Base-by-base conservation (phyloP, 2,888 invertebrate genomes). In the Spisula subtruncata region DNA sequence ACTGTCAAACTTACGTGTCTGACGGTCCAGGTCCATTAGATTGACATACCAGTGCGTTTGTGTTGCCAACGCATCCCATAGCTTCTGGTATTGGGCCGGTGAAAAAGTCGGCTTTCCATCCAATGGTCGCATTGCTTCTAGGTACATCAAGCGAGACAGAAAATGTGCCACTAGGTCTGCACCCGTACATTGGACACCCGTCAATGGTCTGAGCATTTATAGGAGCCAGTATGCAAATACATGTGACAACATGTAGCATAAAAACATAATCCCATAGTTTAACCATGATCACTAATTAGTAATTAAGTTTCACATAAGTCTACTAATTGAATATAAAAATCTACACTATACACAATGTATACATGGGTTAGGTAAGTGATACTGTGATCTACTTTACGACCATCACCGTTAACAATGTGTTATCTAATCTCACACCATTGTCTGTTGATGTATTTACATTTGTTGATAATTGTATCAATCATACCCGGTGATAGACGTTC, bases 181-280 rank as follows among this genome's bases (percentile, higher is more conserved):
- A 94, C 0, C 94, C 94, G 85, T 92, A 93, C 81, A 91, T 89
- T 2, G 95, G 94, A 84, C 94, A 95, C 0, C 94, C 94, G 4
- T 91, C 92, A 54, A 86, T 90, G 12, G 86, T 48, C 41, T 87
- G 87, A 18, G 51, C 79, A 56, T n/a, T 48, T 18, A 83, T 48
- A 75, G 96, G 96, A 16, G 29, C 16, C 16, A 75, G 14, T 8
- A 41, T 41, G 41, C 41, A 41, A 32, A 75, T 75, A 25, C 0
- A 16, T 75, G 32, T 29, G 10, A 29, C 1, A 18, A 75, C 41
- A 41, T 41, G 41, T 41, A 41, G 5, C 4, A 75, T 16, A 4
- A 75, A 75, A 2, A 66, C 25, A 25, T 8, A 66, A 66, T 25
- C n/a, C 60, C 60, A 66, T 66, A n/a, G 25, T 66, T 66, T n/a